Conservation (phyloP, 2,888 invertebrate species). For the Gandaritis pyraliata region DNA sequence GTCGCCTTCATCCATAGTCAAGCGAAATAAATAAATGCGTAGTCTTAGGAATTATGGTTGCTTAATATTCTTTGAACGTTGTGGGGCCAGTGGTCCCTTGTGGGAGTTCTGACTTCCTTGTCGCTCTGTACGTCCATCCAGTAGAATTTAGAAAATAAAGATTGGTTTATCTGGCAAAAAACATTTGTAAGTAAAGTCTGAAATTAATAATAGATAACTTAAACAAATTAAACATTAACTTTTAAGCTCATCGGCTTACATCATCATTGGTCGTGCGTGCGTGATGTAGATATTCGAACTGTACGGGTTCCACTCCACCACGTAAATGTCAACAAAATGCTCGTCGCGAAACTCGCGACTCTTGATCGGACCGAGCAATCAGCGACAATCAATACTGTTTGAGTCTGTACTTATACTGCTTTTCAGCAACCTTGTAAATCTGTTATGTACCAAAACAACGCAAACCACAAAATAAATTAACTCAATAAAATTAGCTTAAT, state of each 20-base stretch:
- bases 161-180: slow-evolving; percentile 1
- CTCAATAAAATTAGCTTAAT: no score
- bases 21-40: slow-evolving; percentile 43
- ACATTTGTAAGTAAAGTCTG: not conserved
- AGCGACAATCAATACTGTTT: slow-evolving; percentile 47
- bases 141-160: slow-evolving; percentile 6
- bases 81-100: slow-evolving; percentile 53
- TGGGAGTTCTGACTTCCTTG: slow-evolving; percentile 51
- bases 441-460: not conserved
- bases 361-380: slow-evolving; percentile 54
- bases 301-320: slow-evolving; percentile 21
- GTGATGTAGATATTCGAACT: slow-evolving; percentile 6
- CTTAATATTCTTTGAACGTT: slow-evolving; percentile 68
- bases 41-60: slow-evolving; percentile 55
- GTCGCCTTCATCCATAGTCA: slow-evolving; percentile 11
- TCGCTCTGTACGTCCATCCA: slow-evolving; percentile 43
- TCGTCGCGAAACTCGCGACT: slow-evolving; percentile 46
- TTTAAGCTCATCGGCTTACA: no score
- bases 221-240: no score
- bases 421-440: not conserved
- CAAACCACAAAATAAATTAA: slow-evolving; percentile 7
- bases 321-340: slow-evolving; percentile 50
- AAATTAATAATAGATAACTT: not conserved
- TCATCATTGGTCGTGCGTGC: no score
- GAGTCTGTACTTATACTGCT: slow-evolving; percentile 15